phyloP scores from a whole-genome alignment of 2,888 invertebrate species.

The Ormyrus thymus region DNA sequence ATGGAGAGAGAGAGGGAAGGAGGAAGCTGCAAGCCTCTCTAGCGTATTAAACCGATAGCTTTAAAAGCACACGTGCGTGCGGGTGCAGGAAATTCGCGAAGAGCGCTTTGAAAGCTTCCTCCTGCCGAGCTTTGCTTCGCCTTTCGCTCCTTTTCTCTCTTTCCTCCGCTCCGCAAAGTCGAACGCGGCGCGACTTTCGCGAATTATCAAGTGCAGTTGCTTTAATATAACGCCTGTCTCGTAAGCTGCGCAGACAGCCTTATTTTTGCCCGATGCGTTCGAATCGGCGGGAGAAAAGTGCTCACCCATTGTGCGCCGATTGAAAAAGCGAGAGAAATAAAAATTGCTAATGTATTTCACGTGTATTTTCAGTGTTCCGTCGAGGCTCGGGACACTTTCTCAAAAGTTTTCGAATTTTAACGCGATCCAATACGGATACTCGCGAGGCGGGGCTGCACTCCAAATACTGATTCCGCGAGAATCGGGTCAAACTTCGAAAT shows the following conservation, averaged over 20 bases:
- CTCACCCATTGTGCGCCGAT: too few species aligned
- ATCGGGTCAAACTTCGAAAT: constrained; percentile 1
- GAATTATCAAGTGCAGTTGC: constrained; percentile 42
- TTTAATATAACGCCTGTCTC: constrained; percentile 18
- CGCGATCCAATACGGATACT: too few species aligned
- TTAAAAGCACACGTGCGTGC: constrained; percentile 37
- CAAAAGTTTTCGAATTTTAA: too few species aligned
- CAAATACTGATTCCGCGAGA: background rate
- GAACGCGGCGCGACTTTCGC: constrained; percentile 12
- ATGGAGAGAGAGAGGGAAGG: constrained; percentile 5
- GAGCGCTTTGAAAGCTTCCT: constrained; percentile 45
- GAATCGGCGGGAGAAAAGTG: too few species aligned
- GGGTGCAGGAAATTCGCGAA: constrained; percentile 18
- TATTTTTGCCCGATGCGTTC: too few species aligned
- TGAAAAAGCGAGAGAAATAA: too few species aligned
- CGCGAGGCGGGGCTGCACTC: too few species aligned
- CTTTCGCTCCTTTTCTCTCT: constrained; percentile 9
- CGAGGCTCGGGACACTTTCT: too few species aligned
- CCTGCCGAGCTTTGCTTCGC: constrained; percentile 1
- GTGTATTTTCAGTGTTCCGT: too few species aligned
- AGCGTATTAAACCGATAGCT: constrained; percentile 49
- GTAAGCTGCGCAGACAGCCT: too few species aligned
- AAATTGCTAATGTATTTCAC: too few species aligned
- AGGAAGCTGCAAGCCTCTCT: background rate
- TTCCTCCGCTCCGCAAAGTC: background rate